Percentiles rank a stretch among this genome's conserved stretches.
phyloP scores from a whole-genome alignment of 2,113 vertebrate genomes.

The Melospiza melodia region DNA sequence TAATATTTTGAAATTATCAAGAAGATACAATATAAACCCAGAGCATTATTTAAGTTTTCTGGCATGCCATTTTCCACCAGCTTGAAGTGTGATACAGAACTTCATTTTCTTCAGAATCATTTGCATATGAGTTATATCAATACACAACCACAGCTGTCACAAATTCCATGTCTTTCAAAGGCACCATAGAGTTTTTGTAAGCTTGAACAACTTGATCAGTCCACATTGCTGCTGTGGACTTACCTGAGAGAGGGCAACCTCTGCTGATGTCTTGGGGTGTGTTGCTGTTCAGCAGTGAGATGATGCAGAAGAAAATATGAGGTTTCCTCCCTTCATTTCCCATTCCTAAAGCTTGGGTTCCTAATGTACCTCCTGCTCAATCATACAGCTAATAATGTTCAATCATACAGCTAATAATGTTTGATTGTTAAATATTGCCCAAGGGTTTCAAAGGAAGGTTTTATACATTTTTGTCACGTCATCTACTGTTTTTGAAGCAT shows the following conservation, averaged over 20 bases:
- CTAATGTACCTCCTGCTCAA: neutral
- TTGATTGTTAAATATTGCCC: neutral
- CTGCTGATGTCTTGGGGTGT: neutral
- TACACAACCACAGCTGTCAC: neutral
- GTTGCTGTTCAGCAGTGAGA: fast-evolving
- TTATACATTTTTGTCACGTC: neutral
- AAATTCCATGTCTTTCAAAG: neutral
- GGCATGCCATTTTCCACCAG: neutral
- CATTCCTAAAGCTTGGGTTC: neutral
- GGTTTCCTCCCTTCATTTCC: neutral
- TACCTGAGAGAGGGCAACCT: neutral
- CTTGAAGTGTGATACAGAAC: neutral
- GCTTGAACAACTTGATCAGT: neutral
- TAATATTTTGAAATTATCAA: neutral
- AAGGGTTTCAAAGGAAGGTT: neutral
- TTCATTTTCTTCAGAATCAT: neutral
- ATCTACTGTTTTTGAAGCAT: neutral
- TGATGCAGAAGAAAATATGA: neutral
- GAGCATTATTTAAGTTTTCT: neutral
- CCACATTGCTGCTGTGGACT: neutral
- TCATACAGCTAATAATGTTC: neutral
- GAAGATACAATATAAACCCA: neutral
- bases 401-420: neutral
- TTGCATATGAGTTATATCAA: neutral
- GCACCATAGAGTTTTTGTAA: neutral